These are phyloP conservation scores for Prolemur simus DNA, from an alignment of 2,113 vertebrate species.

Conservation along the genomic window DNA sequence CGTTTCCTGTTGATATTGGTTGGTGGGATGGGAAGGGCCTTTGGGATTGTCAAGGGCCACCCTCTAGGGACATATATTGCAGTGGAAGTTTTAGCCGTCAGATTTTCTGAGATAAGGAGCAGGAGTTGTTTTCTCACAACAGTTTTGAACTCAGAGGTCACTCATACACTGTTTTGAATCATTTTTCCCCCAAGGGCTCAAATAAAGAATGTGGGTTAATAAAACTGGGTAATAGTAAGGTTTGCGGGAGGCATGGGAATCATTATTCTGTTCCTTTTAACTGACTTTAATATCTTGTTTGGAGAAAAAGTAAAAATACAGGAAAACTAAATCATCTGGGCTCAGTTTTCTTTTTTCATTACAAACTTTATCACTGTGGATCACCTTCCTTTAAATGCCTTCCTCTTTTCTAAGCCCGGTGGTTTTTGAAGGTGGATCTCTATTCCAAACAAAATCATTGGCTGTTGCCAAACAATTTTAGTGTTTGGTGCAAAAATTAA, in stretches of 20 bases:
- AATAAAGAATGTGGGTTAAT: slow-evolving; percentile 55
- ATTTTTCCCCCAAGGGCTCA: slow-evolving; percentile 30
- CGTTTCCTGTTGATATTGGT: background rate
- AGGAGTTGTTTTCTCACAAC: slow-evolving; percentile 4
- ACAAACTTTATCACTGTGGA: background rate
- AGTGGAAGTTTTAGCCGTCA: background rate
- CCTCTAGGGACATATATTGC: background rate
- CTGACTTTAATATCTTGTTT: slow-evolving; percentile 57
- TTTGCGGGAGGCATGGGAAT: background rate
- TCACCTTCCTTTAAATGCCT: background rate
- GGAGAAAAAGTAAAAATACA: slow-evolving; percentile 54
- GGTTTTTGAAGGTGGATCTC: background rate
- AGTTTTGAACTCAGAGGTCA: slow-evolving; percentile 23
- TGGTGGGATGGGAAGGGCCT: background rate
- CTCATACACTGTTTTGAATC: background rate
- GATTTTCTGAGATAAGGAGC: background rate
- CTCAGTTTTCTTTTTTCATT: background rate
- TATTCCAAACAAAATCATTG: slow-evolving; percentile 22
- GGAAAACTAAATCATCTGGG: background rate
- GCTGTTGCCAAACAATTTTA: slow-evolving; percentile 15
- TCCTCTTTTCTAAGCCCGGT: background rate
- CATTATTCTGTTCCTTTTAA: slow-evolving; percentile 57
- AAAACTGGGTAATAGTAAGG: slow-evolving; percentile 33
- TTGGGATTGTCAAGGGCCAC: background rate
- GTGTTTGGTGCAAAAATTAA: background rate